These are phyloP conservation scores for Neodiprion virginianus DNA, from an alignment of 1,140 invertebrate species.

Conservation along the genomic window DNA sequence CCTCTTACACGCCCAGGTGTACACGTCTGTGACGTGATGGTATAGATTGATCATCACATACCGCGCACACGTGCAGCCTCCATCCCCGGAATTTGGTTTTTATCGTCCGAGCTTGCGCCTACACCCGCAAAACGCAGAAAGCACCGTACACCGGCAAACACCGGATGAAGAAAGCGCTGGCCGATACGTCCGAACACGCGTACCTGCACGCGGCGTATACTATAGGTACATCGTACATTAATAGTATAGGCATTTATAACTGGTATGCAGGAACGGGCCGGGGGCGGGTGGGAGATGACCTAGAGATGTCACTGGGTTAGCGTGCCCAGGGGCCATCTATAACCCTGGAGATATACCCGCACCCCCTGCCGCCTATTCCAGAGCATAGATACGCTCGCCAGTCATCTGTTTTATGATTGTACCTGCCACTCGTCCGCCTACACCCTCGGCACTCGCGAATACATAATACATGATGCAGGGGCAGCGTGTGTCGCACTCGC, in stretches of 20 bases:
- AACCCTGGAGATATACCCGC: slow-evolving; percentile 39
- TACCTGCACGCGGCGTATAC: no score
- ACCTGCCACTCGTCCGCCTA: neutral
- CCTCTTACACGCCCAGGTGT: neutral
- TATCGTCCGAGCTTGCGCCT: no score
- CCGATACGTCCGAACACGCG: no score
- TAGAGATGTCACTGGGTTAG: slow-evolving; percentile 58
- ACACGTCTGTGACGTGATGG: no score
- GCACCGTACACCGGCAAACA: no score
- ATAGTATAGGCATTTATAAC: no score
- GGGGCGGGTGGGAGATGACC: slow-evolving; percentile 36
- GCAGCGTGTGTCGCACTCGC: neutral
- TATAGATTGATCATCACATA: no score
- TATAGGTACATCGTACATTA: no score
- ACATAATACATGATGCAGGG: neutral
- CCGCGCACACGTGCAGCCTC: no score
- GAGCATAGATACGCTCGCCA: slow-evolving; percentile 5
- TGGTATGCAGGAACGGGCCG: neutral
- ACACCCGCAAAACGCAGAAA: no score
- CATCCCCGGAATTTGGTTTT: no score
- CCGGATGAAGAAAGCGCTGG: no score
- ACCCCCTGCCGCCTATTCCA: slow-evolving; percentile 2
- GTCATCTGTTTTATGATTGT: slow-evolving; percentile 6
- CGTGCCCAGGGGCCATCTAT: slow-evolving; percentile 55
- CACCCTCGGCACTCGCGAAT: neutral